Base-by-base conservation (phyloP, 2,888 invertebrate species). In the Amphimallon solstitiale region DNA sequence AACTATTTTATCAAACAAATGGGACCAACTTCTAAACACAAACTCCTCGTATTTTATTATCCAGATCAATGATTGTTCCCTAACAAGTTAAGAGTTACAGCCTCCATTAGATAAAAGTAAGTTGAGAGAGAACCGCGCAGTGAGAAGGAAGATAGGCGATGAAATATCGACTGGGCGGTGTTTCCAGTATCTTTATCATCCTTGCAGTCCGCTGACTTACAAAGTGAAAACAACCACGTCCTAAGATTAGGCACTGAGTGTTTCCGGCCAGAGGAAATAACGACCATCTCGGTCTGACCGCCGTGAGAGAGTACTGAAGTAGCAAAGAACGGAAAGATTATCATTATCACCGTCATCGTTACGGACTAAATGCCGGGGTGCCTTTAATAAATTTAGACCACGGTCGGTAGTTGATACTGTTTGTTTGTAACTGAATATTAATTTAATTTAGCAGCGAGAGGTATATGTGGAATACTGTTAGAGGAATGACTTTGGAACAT, bases 311-410 rank as follows among this genome's bases (percentile, higher is more conserved):
- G 15, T 29, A 21, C 40, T 23, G 43, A 23, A 59, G 43, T 59
- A 59, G 56, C 6, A 29, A 43, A 60, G 65, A 54, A 65, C 66
- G 67, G 66, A 73, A 70, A 73, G 71, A 71, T 69, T 70, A 71
- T 69, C 71, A 63, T 66, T 54, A 54, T 65, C 63, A 54, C 43
- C 43, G 43, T 59, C 23, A 59, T 59, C 56, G 61, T 61, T 74
- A 72, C 75, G 51, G 19, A 51, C 51, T 51, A 51, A 51, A 51
- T 51, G 6, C 34, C 35, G 17, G 35, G 35, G 76, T 69, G 73
- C 70, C 63, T 71, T 76, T 76, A 74, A 75, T 74, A 75, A 76
- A 76, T 76, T 76, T 73, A 75, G 70, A 34, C 51, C 51, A 34
- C 17, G 56, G 67, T 73, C 68, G 74, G 51, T 35, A 15, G 35